A percentile compares a stretch with the other conserved stretches of the same genome.
These are phyloP conservation scores for Rhingia rostrata DNA, from an alignment of 2,888 invertebrate species.

Conservation along the genomic window DNA sequence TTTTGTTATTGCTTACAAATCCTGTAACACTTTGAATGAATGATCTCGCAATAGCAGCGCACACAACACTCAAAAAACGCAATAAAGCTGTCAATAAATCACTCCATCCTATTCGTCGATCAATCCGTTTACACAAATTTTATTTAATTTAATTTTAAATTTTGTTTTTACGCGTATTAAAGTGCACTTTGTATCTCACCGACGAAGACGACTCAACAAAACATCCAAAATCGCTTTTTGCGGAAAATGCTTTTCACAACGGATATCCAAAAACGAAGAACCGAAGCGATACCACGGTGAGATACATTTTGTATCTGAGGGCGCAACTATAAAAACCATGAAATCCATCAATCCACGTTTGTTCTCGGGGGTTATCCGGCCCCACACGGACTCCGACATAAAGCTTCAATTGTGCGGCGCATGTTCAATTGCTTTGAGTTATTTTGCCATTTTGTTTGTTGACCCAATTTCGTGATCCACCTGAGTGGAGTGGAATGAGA, in stretches of 20 bases:
- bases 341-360: constrained; percentile 15
- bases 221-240: constrained; percentile 27
- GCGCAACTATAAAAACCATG: constrained; percentile 31
- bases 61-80: background rate
- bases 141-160: background rate
- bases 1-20: constrained; percentile 14
- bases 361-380: constrained; percentile 33
- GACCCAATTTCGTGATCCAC: constrained; percentile 51
- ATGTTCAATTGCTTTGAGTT: constrained; percentile 59
- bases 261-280: constrained; percentile 15
- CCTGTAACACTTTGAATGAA: constrained; percentile 11
- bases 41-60: too few relatives aligned
- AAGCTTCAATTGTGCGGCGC: constrained; percentile 69
- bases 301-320: constrained; percentile 53
- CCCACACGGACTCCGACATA: background rate
- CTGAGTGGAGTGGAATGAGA: constrained; percentile 38
- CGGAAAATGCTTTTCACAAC: constrained; percentile 34
- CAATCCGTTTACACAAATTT: constrained; percentile 12
- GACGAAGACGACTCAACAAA: background rate
- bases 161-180: constrained; percentile 15
- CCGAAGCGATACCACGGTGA: constrained; percentile 44
- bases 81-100: constrained; percentile 15
- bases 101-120: constrained; percentile 8
- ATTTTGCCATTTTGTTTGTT: constrained; percentile 4
- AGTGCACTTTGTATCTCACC: constrained; percentile 40